Percentiles rank a stretch among this genome's conserved stretches.
These are phyloP conservation scores for Apostichopus californicus DNA, from an alignment of 35 echinoderm and acorn worm species.

Conservation along the genomic window DNA sequence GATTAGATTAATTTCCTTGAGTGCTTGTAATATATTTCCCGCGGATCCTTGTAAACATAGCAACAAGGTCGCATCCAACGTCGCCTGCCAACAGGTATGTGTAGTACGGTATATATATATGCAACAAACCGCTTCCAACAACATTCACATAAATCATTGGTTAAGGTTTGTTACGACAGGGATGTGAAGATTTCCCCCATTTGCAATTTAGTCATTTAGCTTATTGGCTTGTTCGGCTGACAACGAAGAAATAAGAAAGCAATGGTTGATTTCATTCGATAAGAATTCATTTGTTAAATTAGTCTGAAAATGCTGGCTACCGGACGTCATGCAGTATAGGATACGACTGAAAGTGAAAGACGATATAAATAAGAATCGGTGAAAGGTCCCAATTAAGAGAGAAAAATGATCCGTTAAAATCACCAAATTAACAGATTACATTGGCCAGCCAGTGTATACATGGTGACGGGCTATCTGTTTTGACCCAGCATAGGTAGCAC, in stretches of 20 bases:
- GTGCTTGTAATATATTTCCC: conserved; percentile 55
- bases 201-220: not conserved
- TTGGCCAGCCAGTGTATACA: not conserved
- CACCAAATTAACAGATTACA: not conserved
- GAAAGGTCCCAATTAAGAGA: not conserved
- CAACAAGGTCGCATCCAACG: conserved; percentile 46
- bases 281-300: not conserved
- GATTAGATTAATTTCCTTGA: conserved; percentile 61
- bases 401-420: not conserved
- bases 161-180: not conserved
- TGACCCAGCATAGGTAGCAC: not conserved
- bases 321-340: not conserved
- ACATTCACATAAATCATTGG: conserved; percentile 10
- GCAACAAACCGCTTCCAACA: conserved; percentile 15
- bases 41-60: conserved; percentile 52
- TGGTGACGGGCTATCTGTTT: not conserved
- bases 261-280: conserved; percentile 34
- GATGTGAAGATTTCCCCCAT: conserved; percentile 1
- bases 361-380: not conserved
- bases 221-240: not conserved
- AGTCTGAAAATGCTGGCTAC: not conserved
- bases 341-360: not conserved
- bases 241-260: not conserved
- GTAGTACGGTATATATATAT: not conserved
- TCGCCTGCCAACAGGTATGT: conserved; percentile 50